Conservation (phyloP, 2,797 vertebrate species). For the Spheniscus humboldti region DNA sequence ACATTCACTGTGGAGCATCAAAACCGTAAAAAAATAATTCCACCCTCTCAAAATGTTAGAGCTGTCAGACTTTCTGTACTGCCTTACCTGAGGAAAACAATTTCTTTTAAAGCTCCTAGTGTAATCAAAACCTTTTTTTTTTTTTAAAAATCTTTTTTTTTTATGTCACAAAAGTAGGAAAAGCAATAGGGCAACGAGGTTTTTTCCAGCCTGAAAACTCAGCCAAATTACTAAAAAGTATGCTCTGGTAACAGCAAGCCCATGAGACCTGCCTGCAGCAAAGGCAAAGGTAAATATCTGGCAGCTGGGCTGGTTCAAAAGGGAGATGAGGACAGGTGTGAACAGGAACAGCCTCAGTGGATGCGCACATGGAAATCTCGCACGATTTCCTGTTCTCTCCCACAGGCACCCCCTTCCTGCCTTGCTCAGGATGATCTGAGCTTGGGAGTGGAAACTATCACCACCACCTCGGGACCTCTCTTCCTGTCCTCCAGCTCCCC, state of each 20-base stretch:
- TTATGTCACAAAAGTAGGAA: background rate
- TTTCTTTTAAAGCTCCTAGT: background rate
- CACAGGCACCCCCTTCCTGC: conserved; percentile 47
- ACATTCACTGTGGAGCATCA: background rate
- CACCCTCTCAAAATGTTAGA: background rate
- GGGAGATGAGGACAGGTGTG: conserved; percentile 40
- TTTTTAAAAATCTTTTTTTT: background rate
- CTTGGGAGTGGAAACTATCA: conserved; percentile 33
- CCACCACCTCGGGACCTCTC: background rate
- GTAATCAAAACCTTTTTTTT: background rate
- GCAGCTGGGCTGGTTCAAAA: background rate
- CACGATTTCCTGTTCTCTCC: conserved; percentile 30
- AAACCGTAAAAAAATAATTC: background rate
- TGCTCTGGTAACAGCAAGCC: background rate
- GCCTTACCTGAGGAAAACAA: background rate
- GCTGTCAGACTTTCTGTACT: background rate
- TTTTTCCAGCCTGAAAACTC: background rate
- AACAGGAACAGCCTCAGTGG: background rate
- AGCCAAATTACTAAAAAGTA: background rate
- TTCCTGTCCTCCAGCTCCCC: conserved; percentile 48
- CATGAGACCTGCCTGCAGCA: background rate
- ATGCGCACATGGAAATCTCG: background rate
- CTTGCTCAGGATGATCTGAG: background rate
- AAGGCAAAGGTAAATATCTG: conserved; percentile 12
- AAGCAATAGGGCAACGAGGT: background rate